Base-by-base conservation (phyloP, 2,888 invertebrate genomes). In the Caenorhabditis imperialis region DNA sequence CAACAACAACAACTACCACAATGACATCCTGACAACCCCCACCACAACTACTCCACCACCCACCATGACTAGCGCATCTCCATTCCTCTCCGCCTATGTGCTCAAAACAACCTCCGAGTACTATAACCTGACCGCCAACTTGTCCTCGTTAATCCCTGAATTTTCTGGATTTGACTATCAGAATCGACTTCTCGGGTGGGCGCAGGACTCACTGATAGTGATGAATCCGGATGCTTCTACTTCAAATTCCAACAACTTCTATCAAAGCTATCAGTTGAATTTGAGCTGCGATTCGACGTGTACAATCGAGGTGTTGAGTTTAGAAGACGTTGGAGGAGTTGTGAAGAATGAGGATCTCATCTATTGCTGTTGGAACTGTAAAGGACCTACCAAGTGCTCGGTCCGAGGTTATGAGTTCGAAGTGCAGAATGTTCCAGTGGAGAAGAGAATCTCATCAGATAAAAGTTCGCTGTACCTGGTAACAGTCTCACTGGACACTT, bases 51-150 rank as follows among this genome's bases (percentile, higher is more conserved):
- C 30, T 7, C 27, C 37, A 7, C 20, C 20, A 23, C 23, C 60
- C 1, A 35, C 54, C 1, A 42, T 55, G 5, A 1, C 20, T 16
- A 5, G 40, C 8, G 47, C 72, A 16, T 38, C 51, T 2, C 38
- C 62, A 40, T 72, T 45, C 25, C 44, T 60, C 2, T 20, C 3
- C 1, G 63, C 58, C 0, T 65, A 25, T 40, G 51, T 72, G n/a
- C 33, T 38, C 6, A 63, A 65, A 42, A 72, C 63, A 1, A 48
- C 72, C 7, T 72, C 63, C 3, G 53, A 63, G 42, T 72, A 45
- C 25, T 48, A 63, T 30, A 20, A 53, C 23, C 54, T 65, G n/a
- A 10, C 33, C 0, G 25, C n/a, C 6, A 65, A 72, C 25, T n/a
- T 72, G 27, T 54, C 63, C 0, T 51, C 51, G 0, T 22, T 72